These are phyloP conservation scores for Zaprionus africanus DNA, from an alignment of 1,140 invertebrate genomes.

Conservation along the genomic window DNA sequence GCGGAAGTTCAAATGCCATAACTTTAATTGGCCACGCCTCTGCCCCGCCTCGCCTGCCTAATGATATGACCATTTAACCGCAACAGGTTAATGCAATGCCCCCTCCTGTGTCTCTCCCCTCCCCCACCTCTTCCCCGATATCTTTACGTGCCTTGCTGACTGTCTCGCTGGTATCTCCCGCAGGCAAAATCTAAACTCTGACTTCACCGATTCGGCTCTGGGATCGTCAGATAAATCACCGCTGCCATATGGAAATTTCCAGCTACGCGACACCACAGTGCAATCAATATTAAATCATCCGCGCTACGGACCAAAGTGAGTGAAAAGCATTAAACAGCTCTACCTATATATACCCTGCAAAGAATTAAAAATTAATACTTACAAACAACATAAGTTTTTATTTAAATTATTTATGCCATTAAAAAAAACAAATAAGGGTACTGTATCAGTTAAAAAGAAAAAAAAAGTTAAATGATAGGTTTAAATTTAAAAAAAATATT, in stretches of 20 bases:
- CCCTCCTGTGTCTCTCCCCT: not conserved
- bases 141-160: constrained; percentile 6
- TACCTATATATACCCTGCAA: not conserved
- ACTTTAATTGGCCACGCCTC: constrained; percentile 61
- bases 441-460: too few relatives aligned
- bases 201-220: constrained; percentile 96
- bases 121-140: constrained; percentile 1
- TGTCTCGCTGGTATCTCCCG: constrained; percentile 57
- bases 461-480: too few relatives aligned
- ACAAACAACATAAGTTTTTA: too few relatives aligned
- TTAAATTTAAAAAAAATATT: too few relatives aligned
- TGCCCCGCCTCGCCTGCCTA: not conserved
- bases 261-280: constrained; percentile 95
- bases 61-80: constrained; percentile 60
- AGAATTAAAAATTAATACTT: not conserved
- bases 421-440: too few relatives aligned
- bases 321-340: constrained; percentile 34
- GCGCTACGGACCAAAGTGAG: constrained; percentile 93
- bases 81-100: constrained; percentile 50
- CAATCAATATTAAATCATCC: constrained; percentile 97
- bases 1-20: constrained; percentile 72
- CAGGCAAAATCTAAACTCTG: constrained; percentile 97
- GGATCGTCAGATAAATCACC: constrained; percentile 95
- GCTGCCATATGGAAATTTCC: constrained; percentile 96
- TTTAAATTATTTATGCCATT: too few relatives aligned